Base-by-base conservation (phyloP, 2,113 vertebrate genomes). In the Eidolon helvum region DNA sequence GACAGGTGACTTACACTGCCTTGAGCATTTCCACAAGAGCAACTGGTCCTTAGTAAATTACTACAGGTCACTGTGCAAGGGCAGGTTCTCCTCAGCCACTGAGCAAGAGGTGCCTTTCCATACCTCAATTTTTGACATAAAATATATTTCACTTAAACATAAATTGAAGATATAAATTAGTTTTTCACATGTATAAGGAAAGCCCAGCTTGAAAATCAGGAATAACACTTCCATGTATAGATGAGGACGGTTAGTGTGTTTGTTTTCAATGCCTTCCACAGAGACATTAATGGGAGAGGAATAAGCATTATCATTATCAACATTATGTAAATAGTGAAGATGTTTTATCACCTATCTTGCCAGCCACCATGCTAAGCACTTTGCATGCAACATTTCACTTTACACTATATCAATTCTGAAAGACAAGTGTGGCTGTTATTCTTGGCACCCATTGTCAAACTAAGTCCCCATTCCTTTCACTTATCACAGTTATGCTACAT, bases 31-130 rank as follows among this genome's bases (percentile, higher is more conserved):
- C 87, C 43, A 68, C 38, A 48, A 11, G 63, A 90, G 63, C 87
- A 90, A 48, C 30, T 55, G 50, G 43, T 26, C n/a, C 35, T 77
- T 72, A 77, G 16, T 66, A 77, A 90, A 69, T 53, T 43, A 90
- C 48, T 28, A 77, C 59, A 77, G 66, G 71, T 86, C 75, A 85
- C 80, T 88, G 92, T 80, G 8, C 7, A 74, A 84, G n/a, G 63
- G 33, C 66, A 93, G 35, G 9, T 53, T 35, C 21, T 19, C 53
- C 21, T 19, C 45, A 90, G 21, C 6, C 35, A 14, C 66, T 38
- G 35, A 85, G 9, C 2, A 72, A 19, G 35, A 28, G 4, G 0
- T 68, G 22, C n/a, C 48, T 35, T 61, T 30, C 18, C 6, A 28
- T 10, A 48, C 4, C 22, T 91, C 11, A 11, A 4, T 1, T 40